phyloP scores from a whole-genome alignment of 2,797 vertebrate species.

The Todus mexicanus region DNA sequence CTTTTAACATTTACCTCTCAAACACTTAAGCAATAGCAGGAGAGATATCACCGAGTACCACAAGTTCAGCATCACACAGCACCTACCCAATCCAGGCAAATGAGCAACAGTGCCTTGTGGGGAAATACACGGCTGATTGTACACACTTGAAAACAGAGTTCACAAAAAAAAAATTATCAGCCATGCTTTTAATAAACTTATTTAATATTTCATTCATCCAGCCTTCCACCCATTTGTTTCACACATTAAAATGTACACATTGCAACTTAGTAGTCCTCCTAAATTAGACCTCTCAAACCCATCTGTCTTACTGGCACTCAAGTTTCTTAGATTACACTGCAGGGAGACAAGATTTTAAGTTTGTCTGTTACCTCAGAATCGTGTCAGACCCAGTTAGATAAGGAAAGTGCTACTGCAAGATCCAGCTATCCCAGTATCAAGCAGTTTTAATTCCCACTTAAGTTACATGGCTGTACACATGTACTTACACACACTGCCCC shows the following conservation, averaged over 20 bases:
- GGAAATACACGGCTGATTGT: neutral
- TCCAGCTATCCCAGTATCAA: neutral
- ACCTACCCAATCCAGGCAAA: neutral
- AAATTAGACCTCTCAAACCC: slow-evolving; percentile 40
- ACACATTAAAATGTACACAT: neutral
- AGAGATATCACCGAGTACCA: neutral
- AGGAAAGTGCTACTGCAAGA: neutral
- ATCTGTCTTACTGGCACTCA: slow-evolving; percentile 34
- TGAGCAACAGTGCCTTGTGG: neutral
- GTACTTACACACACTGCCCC: neutral
- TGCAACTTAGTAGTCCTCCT: neutral
- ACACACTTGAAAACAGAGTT: neutral
- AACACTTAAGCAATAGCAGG: neutral
- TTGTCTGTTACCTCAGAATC: slow-evolving; percentile 23
- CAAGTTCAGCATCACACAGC: neutral
- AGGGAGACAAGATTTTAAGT: neutral
- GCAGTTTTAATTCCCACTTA: slow-evolving; percentile 5
- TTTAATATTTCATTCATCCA: neutral
- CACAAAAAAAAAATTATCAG: neutral
- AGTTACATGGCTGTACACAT: neutral
- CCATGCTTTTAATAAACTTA: neutral
- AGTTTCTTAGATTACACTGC: slow-evolving; percentile 16
- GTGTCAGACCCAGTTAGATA: slow-evolving; percentile 14
- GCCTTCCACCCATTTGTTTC: neutral
- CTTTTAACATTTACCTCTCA: neutral